Percentiles rank a stretch among this genome's conserved stretches.
These are phyloP conservation scores for Myotis yumanensis DNA, from an alignment of 2,113 vertebrate species.

Conservation along the genomic window DNA sequence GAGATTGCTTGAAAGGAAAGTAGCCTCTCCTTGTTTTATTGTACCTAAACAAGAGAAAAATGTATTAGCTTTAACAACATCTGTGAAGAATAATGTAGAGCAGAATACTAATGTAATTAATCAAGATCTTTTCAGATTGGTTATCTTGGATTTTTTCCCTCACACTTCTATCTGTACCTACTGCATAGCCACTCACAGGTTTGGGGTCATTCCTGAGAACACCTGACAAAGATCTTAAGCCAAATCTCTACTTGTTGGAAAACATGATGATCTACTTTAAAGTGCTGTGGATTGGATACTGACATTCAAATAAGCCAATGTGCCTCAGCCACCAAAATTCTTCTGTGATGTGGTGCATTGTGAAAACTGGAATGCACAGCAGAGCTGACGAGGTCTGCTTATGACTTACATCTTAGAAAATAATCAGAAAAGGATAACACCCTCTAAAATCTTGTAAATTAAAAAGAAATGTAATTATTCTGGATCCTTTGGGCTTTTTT, in stretches of 20 bases:
- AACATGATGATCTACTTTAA: not conserved
- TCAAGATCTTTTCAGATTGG: not conserved
- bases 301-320: not conserved
- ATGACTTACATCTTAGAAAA: not conserved
- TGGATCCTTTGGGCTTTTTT: not conserved
- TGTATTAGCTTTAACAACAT: not conserved
- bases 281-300: not conserved
- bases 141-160: not conserved
- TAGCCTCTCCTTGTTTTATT: not conserved
- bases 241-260: not conserved
- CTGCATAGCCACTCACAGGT: not conserved
- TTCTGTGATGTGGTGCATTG: not conserved
- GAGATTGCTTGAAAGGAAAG: not conserved
- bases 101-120: not conserved
- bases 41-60: not conserved
- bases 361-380: not conserved
- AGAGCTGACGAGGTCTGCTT: not conserved
- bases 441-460: not conserved
- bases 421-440: not conserved
- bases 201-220: not conserved
- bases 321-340: not conserved
- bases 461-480: not conserved
- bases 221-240: not conserved
- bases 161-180: not conserved
- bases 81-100: not conserved